Conservation (phyloP, 2,113 vertebrate genomes). For the Plecturocebus donacophilus region DNA sequence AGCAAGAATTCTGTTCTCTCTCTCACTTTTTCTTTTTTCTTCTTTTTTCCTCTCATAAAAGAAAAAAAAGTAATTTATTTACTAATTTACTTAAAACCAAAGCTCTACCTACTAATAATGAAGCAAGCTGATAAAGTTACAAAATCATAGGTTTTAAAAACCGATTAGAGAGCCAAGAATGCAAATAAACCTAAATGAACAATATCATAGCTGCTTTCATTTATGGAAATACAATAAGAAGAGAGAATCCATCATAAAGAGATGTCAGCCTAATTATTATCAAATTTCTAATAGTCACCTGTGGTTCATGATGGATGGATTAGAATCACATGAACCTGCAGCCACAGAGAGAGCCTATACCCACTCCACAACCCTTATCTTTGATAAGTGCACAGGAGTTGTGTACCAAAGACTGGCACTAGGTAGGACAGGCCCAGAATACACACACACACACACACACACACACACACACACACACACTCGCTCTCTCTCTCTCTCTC, state of each 20-base stretch:
- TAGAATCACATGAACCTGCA: not conserved
- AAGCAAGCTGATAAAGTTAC: not conserved
- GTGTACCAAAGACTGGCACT: too few species aligned
- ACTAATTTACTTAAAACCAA: not conserved
- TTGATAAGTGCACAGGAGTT: not conserved
- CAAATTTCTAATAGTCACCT: not conserved
- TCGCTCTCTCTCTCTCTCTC: too few species aligned
- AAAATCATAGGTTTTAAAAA: not conserved
- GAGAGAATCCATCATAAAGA: not conserved
- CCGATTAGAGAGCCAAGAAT: not conserved
- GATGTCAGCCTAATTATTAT: not conserved
- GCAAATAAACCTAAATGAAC: not conserved
- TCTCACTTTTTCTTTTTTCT: too few species aligned
- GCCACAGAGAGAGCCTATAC: not conserved
- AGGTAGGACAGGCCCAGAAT: not conserved
- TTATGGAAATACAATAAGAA: not conserved
- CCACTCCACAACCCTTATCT: not conserved
- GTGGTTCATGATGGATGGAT: not conserved
- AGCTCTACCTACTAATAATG: not conserved
- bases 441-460: not conserved
- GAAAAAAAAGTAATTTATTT: constrained; percentile 35
- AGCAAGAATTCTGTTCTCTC: too few species aligned
- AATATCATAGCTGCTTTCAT: not conserved
- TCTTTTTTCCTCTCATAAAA: too few species aligned
- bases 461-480: too few species aligned